Evolutionary conservation across 53 echinoderm and acorn worm species (phyloP), one percentile per base, ranked within the genome.

Genomic region (Antedon mediterranea): DNA sequence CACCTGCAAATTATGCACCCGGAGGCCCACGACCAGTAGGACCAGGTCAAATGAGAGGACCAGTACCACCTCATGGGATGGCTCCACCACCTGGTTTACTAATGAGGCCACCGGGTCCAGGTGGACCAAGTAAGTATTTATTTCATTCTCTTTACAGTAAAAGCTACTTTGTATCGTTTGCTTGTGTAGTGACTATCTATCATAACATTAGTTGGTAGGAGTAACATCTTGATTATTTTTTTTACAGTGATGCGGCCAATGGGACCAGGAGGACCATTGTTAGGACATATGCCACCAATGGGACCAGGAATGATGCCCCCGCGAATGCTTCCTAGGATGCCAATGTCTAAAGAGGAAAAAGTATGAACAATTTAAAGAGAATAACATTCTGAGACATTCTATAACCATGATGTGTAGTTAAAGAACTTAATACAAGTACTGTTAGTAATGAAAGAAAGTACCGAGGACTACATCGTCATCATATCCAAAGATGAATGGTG

Each of bases 161-260:
- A 37, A 37, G 37, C 11, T 6, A 37, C 37, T 6, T 37, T 37
- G 37, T 37, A 37, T 37, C n/a, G n/a, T n/a, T n/a, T n/a, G n/a
- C n/a, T n/a, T n/a, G n/a, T n/a, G n/a, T n/a, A n/a, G n/a, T n/a
- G n/a, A n/a, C n/a, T n/a, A n/a, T n/a, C n/a, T n/a, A n/a, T n/a
- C n/a, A n/a, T n/a, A n/a, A n/a, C n/a, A n/a, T n/a, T n/a, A n/a
- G n/a, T n/a, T n/a, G 37, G 37, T 4, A 37, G 37, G 37, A 37
- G 37, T 37, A 57, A 57, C 23, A 15, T 57, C 3, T 57, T 57
- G 23, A 57, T 29, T 75, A 75, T 78, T 77, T 71, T 57, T 33
- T n/a, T n/a, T n/a, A 73, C 87, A 93, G 93, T 93, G 83, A 82
- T 91, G 83, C 82, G 91, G 77, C 86, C 93, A 0, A 86, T 90